These are phyloP conservation scores for Sussaba pulchella DNA, from an alignment of 2,888 invertebrate genomes.

Conservation along the genomic window DNA sequence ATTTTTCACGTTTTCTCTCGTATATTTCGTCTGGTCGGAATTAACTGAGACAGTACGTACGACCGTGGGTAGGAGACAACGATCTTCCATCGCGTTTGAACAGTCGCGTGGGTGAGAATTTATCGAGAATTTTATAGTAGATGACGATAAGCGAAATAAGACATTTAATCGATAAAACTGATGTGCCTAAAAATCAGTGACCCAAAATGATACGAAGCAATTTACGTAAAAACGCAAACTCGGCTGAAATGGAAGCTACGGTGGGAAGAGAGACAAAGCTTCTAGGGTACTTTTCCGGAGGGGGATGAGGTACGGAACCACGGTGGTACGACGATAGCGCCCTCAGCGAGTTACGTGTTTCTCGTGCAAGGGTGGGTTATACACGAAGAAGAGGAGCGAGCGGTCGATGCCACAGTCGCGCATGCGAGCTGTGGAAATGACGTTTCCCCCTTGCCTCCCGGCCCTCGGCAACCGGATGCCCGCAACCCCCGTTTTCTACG, in stretches of 20 bases:
- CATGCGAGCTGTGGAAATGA: conserved; percentile 61
- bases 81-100: no score
- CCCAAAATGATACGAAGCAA: neutral
- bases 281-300: neutral
- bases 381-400: conserved; percentile 42
- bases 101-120: no score
- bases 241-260: no score
- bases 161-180: neutral
- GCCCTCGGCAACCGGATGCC: conserved; percentile 65
- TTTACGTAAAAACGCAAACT: no score
- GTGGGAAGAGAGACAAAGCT: conserved; percentile 4
- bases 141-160: neutral
- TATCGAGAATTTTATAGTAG: no score
- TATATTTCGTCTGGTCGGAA: no score
- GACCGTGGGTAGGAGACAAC: no score
- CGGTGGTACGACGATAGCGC: conserved; percentile 47
- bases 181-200: neutral
- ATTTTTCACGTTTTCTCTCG: no score
- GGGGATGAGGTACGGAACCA: conserved; percentile 55
- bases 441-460: conserved; percentile 57
- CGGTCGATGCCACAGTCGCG: conserved; percentile 68
- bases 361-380: conserved; percentile 19
- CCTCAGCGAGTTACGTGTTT: conserved; percentile 29
- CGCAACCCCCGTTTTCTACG: conserved; percentile 28
- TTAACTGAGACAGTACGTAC: no score